Evolutionary conservation across 2,797 vertebrate species (phyloP).

Genomic region (Hybognathus amarus): DNA sequence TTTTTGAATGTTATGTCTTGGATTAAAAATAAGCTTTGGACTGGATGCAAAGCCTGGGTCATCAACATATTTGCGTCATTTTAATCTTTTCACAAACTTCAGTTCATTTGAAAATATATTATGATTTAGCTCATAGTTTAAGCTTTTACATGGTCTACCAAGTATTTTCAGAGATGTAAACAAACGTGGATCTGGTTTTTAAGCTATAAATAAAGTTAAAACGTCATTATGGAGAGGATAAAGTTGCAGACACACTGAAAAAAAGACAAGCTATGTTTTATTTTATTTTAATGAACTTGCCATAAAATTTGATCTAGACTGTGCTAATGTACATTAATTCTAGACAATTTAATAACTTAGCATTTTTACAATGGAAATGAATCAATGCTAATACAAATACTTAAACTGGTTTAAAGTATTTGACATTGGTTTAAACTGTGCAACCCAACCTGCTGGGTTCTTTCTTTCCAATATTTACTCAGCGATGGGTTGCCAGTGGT

Average conservation of each 20-base stretch:
- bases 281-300: too few relatives aligned
- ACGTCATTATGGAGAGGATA: neutral
- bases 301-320: too few relatives aligned
- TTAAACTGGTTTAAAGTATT: too few relatives aligned
- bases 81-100: constrained; percentile 29
- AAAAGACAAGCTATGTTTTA: neutral
- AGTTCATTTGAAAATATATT: constrained; percentile 19
- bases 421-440: neutral
- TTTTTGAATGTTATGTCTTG: constrained; percentile 22
- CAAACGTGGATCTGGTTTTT: neutral
- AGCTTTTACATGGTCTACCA: constrained; percentile 11
- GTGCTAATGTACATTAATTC: neutral
- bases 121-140: constrained; percentile 1
- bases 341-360: neutral
- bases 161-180: neutral
- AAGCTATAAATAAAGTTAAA: neutral
- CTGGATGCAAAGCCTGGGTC: constrained; percentile 7
- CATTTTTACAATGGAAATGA: too few relatives aligned
- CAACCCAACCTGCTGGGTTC: neutral
- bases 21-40: constrained; percentile 36
- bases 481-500: too few relatives aligned
- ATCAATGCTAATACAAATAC: too few relatives aligned
- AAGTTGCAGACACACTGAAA: neutral
- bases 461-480: neutral
- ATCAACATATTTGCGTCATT: constrained; percentile 22